Evolutionary conservation across 2,888 invertebrate genomes (phyloP).

Genomic region (Stenotaenia linearis): DNA sequence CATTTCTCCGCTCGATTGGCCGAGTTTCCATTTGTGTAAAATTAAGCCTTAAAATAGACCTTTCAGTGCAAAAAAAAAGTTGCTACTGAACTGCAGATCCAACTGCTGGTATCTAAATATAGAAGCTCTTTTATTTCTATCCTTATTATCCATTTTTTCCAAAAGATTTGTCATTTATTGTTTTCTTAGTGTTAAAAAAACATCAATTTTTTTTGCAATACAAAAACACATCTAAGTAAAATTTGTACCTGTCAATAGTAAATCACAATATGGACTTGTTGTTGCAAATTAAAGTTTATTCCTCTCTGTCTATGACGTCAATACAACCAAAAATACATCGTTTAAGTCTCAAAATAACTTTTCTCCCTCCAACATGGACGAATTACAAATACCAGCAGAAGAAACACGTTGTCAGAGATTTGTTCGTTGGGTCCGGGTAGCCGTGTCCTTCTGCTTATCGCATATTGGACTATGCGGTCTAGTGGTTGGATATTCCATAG

Average conservation of each 20-base stretch:
- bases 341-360: background rate
- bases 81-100: background rate
- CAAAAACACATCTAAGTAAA: too few species aligned
- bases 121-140: background rate
- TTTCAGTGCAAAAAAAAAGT: background rate
- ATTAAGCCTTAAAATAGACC: background rate
- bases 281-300: background rate
- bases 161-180: background rate
- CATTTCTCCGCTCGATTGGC: background rate
- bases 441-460: slow-evolving; percentile 77
- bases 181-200: too few species aligned
- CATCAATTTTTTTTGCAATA: background rate
- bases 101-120: background rate
- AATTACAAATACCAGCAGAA: background rate
- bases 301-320: background rate
- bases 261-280: background rate
- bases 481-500: slow-evolving; percentile 82
- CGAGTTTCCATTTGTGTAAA: background rate
- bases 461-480: slow-evolving; percentile 80
- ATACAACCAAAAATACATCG: background rate
- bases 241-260: too few species aligned
- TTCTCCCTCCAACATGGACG: background rate
- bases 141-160: background rate
- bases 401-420: slow-evolving; percentile 52
- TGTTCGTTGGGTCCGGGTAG: slow-evolving; percentile 67